Percentiles rank a stretch among this genome's conserved stretches.
Evolutionary conservation across 2,888 invertebrate genomes (phyloP).

Genomic region (Ornithoptera alexandrae): DNA sequence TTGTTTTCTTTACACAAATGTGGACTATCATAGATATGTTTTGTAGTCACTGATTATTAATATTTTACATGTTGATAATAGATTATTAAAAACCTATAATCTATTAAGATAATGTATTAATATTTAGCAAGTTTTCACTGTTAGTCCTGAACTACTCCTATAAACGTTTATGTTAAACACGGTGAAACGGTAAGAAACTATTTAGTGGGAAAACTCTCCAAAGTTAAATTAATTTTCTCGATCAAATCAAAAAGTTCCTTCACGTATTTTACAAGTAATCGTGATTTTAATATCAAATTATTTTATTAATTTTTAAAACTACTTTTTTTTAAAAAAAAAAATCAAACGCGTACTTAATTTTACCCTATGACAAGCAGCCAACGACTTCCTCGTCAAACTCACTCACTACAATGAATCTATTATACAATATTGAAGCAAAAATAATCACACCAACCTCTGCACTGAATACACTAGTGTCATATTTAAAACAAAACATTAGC

Average conservation of each 20-base stretch:
- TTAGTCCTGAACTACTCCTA: background rate
- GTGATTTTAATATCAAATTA: constrained; percentile 1
- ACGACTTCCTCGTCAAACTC: background rate
- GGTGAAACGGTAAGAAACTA: constrained; percentile 7
- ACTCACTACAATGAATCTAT: background rate
- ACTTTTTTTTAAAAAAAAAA: background rate
- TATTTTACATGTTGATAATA: too few relatives aligned
- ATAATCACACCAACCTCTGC: background rate
- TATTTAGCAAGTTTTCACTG: background rate
- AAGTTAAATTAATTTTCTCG: constrained; percentile 21
- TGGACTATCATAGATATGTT: too few relatives aligned
- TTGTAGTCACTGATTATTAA: too few relatives aligned
- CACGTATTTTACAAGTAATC: background rate
- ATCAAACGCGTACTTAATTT: background rate
- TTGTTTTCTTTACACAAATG: too few relatives aligned
- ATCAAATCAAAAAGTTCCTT: constrained; percentile 11
- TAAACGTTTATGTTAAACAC: constrained; percentile 6
- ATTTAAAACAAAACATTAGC: constrained; percentile 5
- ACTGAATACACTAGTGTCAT: background rate
- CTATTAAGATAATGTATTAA: background rate
- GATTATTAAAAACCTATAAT: background rate
- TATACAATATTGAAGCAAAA: background rate
- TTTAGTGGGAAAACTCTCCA: constrained; percentile 7
- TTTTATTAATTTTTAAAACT: background rate
- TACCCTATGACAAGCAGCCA: background rate